Percentiles rank a stretch among this genome's conserved stretches.
Conservation (phyloP, 2,113 vertebrate genomes). For the Ammodytes dubius region DNA sequence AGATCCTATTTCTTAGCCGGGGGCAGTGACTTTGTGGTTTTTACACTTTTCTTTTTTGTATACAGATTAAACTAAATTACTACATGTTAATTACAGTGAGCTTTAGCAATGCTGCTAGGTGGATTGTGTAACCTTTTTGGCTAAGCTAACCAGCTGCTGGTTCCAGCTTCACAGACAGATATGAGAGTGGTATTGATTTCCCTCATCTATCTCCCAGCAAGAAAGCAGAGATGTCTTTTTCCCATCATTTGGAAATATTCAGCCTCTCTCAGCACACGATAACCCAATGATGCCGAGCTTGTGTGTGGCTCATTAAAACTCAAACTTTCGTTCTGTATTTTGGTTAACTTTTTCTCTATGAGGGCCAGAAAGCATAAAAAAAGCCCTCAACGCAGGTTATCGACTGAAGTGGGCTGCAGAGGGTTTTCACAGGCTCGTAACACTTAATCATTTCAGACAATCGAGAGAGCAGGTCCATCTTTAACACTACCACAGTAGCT, state of each 20-base stretch:
- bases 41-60: too few relatives aligned
- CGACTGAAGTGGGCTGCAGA: constrained; percentile 45
- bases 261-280: neutral
- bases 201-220: neutral
- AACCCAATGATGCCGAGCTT: constrained; percentile 6
- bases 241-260: neutral
- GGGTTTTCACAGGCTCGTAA: constrained; percentile 17
- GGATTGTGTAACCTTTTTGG: neutral
- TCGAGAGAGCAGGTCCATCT: constrained; percentile 23
- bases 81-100: neutral
- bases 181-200: neutral
- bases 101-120: neutral
- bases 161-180: neutral
- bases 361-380: constrained; percentile 21
- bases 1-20: too few relatives aligned
- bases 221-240: neutral
- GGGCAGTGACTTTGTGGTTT: too few relatives aligned
- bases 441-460: constrained; percentile 3
- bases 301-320: constrained; percentile 18
- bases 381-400: constrained; percentile 40
- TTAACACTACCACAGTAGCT: constrained; percentile 4
- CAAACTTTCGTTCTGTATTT: neutral
- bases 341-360: neutral
- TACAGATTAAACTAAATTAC: neutral
- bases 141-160: neutral